These are phyloP conservation scores for Galbula dea DNA, from an alignment of 2,113 vertebrate genomes.

Conservation along the genomic window DNA sequence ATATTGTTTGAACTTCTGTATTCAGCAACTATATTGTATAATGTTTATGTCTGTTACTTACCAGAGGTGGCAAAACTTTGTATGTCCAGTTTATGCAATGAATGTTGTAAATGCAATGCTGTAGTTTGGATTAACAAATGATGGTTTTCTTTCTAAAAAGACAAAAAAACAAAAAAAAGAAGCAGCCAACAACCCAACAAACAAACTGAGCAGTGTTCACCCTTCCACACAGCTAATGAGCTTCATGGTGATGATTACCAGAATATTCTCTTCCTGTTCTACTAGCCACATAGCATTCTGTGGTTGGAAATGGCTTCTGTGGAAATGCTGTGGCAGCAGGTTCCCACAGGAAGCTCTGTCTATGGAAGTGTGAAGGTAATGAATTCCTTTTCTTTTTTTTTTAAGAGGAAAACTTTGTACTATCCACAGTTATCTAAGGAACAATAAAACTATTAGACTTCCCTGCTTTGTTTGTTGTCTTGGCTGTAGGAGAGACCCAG, in stretches of 20 bases:
- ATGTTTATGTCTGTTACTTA: constrained; percentile 72
- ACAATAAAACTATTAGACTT: constrained; percentile 76
- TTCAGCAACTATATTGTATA: constrained; percentile 71
- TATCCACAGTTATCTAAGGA: constrained; percentile 71
- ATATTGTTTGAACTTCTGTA: constrained; percentile 67
- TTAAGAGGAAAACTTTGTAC: constrained; percentile 74
- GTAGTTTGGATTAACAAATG: constrained; percentile 88
- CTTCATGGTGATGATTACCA: constrained; percentile 51
- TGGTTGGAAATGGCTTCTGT: constrained; percentile 28
- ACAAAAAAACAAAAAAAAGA: neutral
- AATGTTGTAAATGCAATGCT: constrained; percentile 85
- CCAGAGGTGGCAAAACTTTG: constrained; percentile 82
- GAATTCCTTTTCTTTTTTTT: constrained; percentile 28
- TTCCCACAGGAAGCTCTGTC: constrained; percentile 17
- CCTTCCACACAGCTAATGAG: constrained; percentile 62
- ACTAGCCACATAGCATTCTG: constrained; percentile 16
- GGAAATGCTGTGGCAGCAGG: constrained; percentile 37
- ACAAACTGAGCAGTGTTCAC: constrained; percentile 56
- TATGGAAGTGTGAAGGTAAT: constrained; percentile 46
- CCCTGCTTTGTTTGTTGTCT: neutral
- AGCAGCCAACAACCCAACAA: neutral
- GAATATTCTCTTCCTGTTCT: constrained; percentile 59
- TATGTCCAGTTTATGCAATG: constrained; percentile 86
- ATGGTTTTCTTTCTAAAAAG: constrained; percentile 77
- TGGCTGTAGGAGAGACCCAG: neutral